phyloP scores from a whole-genome alignment of 2,888 invertebrate genomes.

The Ectemnius lituratus region DNA sequence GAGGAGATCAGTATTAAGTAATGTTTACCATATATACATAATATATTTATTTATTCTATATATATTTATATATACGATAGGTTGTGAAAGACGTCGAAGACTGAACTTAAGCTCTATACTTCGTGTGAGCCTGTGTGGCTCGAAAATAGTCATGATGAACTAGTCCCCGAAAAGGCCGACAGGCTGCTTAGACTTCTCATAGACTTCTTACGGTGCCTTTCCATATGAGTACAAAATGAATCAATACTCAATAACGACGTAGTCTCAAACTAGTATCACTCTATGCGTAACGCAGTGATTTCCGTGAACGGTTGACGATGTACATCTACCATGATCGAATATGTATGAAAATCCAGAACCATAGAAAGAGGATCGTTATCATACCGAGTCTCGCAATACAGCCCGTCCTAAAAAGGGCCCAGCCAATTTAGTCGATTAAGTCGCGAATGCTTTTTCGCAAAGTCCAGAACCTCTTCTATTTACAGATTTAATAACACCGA shows the following conservation, averaged over 20 bases:
- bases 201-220: constrained; percentile 72
- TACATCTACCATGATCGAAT: constrained; percentile 35
- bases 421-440: constrained; percentile 27
- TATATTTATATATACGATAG: constrained; percentile 58
- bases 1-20: constrained; percentile 51
- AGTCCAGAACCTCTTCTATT: constrained; percentile 65
- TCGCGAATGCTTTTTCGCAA: constrained; percentile 46
- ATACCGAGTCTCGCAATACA: neutral
- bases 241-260: constrained; percentile 45
- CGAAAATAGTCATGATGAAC: constrained; percentile 75
- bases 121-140: constrained; percentile 64
- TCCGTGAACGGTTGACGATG: constrained; percentile 23
- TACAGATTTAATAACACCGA: constrained; percentile 70
- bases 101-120: constrained; percentile 67
- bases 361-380: neutral
- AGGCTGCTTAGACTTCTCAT: constrained; percentile 67
- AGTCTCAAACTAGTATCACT: neutral
- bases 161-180: constrained; percentile 71
- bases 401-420: constrained; percentile 8
- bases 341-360: neutral
- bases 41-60: constrained; percentile 44
- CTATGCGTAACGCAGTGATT: too few species aligned
- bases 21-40: constrained; percentile 49
- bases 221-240: constrained; percentile 66
- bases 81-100: constrained; percentile 75